Base-by-base conservation (phyloP, 2,113 vertebrate genomes). In the Pangasianodon hypophthalmus region DNA sequence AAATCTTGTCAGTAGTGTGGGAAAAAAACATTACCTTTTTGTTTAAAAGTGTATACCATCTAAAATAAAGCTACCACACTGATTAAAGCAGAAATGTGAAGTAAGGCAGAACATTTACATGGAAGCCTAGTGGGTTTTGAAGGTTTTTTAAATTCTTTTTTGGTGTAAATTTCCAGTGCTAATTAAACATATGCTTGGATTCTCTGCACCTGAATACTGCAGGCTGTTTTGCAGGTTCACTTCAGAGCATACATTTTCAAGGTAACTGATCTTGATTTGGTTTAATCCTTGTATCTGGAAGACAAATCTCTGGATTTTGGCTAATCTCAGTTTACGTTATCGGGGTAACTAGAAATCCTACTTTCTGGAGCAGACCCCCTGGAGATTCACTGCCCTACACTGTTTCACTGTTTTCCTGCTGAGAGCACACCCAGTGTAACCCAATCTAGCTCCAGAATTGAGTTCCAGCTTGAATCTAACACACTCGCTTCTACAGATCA, bases 281-380 rank as follows among this genome's bases (percentile, higher is more conserved):
- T 80, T 48, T 80, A 50, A 14, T 54, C 54, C 32, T 41, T 83
- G 52, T 5, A 19, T 58, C 52, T 37, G 52, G 9, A 60, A 60
- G 8, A 83, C 19, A 58, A 41, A 84, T 37, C 52, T 54, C 52
- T 11, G 4, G 54, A 84, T 60, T 85, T 85, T n/a, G 44, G 14
- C 11, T 62, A 85, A 67, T 85, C 60, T 67, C 10, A 7, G 62
- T 67, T 69, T 85, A 50, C 26, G 0, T 67, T 48, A 50, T 85
- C 58, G 19, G 58, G 60, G 60, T 85, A 50, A 32, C 14, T n/a
- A 18, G 0, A 85, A 48, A n/a, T 64, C 58, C 3, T 64, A 14
- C 60, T 85, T 85, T 67, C 84, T 67, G 18, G 44, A 85, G 46
- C 44, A 67, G 60, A 50, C 29, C 84, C 84, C 62, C 7, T 69